Percentiles rank a stretch among this genome's conserved stretches.
Conservation (phyloP, 1,140 invertebrate species). For the Orius insidiosus region DNA sequence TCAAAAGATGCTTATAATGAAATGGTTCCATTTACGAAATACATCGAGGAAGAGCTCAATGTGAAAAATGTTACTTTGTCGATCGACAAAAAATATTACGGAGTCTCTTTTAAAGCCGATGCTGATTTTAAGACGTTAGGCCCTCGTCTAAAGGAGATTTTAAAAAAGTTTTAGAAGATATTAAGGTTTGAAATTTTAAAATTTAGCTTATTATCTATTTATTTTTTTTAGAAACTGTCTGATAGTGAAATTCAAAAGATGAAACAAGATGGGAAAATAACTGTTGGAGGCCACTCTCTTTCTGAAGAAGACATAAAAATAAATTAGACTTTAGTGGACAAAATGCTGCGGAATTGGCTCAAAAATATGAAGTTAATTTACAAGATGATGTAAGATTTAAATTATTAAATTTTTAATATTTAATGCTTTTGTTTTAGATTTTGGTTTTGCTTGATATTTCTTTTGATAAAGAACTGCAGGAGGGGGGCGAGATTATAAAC, state of each 20-base stretch:
- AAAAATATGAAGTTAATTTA: slow-evolving; percentile 74
- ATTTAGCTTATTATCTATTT: slow-evolving; percentile 17
- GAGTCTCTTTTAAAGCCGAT: slow-evolving; percentile 82
- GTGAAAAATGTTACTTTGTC: slow-evolving; percentile 75
- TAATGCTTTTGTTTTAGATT: slow-evolving; percentile 25
- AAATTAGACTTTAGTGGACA: slow-evolving; percentile 50
- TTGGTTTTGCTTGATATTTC: slow-evolving; percentile 59
- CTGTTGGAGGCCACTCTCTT: slow-evolving; percentile 57
- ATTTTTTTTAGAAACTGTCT: slow-evolving; percentile 34
- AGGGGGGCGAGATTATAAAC: slow-evolving; percentile 95
- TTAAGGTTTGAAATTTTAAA: slow-evolving; percentile 40
- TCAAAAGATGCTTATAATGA: slow-evolving; percentile 64
- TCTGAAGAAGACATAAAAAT: slow-evolving; percentile 52
- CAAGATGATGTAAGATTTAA: slow-evolving; percentile 51
- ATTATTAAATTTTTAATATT: slow-evolving; percentile 5
- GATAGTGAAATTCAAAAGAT: slow-evolving; percentile 68
- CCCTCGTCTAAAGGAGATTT: slow-evolving; percentile 68
- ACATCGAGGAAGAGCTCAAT: slow-evolving; percentile 90
- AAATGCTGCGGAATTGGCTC: slow-evolving; percentile 36
- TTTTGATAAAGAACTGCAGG: slow-evolving; percentile 72
- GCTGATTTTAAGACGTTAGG: slow-evolving; percentile 80
- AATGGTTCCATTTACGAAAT: slow-evolving; percentile 61
- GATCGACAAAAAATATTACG: slow-evolving; percentile 82
- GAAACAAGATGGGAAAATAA: slow-evolving; percentile 48
- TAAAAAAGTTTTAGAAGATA: slow-evolving; percentile 65